These are phyloP conservation scores for Cyrtonyx montezumae DNA, from an alignment of 2,113 vertebrate genomes.

Conservation along the genomic window DNA sequence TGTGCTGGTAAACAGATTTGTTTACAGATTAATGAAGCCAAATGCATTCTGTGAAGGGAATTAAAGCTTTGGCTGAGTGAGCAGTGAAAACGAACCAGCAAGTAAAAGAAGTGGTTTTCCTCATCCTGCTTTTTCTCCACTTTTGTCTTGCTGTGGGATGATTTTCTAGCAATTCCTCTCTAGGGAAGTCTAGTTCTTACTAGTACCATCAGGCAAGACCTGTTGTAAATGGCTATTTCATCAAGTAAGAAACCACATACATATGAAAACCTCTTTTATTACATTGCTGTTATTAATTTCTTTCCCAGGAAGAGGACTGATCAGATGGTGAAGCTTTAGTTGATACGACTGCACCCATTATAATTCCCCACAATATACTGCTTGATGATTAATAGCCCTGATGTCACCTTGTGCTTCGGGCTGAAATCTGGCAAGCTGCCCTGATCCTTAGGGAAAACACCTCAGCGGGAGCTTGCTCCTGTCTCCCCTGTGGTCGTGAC, in stretches of 20 bases:
- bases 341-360: neutral
- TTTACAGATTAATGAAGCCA: neutral
- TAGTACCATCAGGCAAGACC: neutral
- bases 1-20: neutral
- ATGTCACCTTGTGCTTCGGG: neutral
- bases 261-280: neutral
- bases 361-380: neutral
- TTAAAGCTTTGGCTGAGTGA: slow-evolving; percentile 11
- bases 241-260: neutral
- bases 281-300: neutral
- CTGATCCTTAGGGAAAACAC: neutral
- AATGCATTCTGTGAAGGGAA: neutral
- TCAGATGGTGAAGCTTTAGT: neutral
- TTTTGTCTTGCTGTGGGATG: neutral
- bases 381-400: neutral
- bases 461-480: neutral
- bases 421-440: neutral
- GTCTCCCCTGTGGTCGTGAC: neutral
- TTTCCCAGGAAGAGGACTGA: neutral
- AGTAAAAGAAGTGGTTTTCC: neutral
- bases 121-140: neutral
- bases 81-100: neutral
- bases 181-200: neutral
- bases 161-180: slow-evolving; percentile 11
- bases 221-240: slow-evolving; percentile 7